phyloP scores from a whole-genome alignment of 2,888 invertebrate genomes.

The Chrysolina oricalcia region DNA sequence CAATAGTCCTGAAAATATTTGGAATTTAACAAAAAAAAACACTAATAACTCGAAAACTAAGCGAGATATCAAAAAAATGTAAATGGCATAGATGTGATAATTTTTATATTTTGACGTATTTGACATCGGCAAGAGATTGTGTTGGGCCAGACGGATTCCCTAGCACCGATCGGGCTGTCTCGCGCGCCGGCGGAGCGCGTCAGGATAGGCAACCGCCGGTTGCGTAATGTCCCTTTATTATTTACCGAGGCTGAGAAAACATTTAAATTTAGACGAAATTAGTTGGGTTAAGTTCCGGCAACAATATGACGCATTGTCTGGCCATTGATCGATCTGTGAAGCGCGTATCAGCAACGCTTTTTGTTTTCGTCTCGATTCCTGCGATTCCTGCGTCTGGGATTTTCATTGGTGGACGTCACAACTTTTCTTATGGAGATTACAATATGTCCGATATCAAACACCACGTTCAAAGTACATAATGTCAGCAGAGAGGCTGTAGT shows the following conservation, averaged over 20 bases:
- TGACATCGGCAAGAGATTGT: slow-evolving; percentile 59
- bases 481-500: too few species aligned
- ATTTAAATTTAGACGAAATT: slow-evolving; percentile 64
- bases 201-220: slow-evolving; percentile 66
- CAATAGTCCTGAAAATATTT: too few species aligned
- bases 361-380: slow-evolving; percentile 12
- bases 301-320: slow-evolving; percentile 44
- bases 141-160: slow-evolving; percentile 66
- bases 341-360: slow-evolving; percentile 3
- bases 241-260: slow-evolving; percentile 61
- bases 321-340: slow-evolving; percentile 35
- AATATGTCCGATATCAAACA: too few species aligned
- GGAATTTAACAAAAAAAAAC: too few species aligned
- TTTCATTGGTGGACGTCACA: background rate
- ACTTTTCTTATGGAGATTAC: background rate
- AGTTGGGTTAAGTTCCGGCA: slow-evolving; percentile 60
- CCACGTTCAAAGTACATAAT: too few species aligned
- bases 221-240: slow-evolving; percentile 67
- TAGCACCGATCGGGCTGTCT: slow-evolving; percentile 63
- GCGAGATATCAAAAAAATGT: too few species aligned
- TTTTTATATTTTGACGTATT: too few species aligned
- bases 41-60: too few species aligned
- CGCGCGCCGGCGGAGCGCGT: slow-evolving; percentile 44
- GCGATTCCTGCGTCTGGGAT: background rate
- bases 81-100: too few species aligned